These are phyloP conservation scores for Mimachlamys varia DNA, from an alignment of 2,888 invertebrate genomes.

Conservation along the genomic window DNA sequence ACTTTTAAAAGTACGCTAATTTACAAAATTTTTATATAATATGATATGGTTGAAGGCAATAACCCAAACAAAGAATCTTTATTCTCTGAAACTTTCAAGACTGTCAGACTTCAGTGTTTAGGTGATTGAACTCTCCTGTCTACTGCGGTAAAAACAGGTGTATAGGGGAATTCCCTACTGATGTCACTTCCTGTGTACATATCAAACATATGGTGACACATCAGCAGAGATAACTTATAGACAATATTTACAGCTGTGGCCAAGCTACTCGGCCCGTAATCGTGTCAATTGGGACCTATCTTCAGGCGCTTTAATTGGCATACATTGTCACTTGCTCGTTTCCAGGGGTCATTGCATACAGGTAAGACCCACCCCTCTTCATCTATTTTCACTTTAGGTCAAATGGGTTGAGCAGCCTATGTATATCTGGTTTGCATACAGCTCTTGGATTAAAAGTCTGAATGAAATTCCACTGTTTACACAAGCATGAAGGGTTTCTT, in stretches of 20 bases:
- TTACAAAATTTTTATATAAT: neutral
- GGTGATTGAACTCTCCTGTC: neutral
- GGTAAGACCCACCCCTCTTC: neutral
- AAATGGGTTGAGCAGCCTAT: neutral
- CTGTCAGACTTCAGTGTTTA: no score
- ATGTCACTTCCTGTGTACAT: constrained; percentile 50
- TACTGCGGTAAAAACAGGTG: neutral
- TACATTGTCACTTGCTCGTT: neutral
- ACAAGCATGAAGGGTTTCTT: neutral
- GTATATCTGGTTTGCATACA: neutral
- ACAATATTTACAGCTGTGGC: neutral
- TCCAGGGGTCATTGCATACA: neutral
- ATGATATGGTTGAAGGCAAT: neutral
- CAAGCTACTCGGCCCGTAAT: neutral
- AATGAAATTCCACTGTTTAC: constrained; percentile 29
- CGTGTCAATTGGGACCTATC: neutral
- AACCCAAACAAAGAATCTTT: neutral
- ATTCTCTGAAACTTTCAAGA: no score
- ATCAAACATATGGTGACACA: constrained; percentile 32
- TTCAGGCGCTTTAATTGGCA: neutral
- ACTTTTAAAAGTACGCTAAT: neutral
- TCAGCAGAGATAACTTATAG: neutral
- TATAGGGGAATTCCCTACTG: constrained; percentile 36
- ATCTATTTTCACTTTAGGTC: constrained; percentile 26
- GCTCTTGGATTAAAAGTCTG: neutral